These are phyloP conservation scores for Argyresthia goedartella DNA, from an alignment of 2,888 invertebrate genomes.

Conservation along the genomic window DNA sequence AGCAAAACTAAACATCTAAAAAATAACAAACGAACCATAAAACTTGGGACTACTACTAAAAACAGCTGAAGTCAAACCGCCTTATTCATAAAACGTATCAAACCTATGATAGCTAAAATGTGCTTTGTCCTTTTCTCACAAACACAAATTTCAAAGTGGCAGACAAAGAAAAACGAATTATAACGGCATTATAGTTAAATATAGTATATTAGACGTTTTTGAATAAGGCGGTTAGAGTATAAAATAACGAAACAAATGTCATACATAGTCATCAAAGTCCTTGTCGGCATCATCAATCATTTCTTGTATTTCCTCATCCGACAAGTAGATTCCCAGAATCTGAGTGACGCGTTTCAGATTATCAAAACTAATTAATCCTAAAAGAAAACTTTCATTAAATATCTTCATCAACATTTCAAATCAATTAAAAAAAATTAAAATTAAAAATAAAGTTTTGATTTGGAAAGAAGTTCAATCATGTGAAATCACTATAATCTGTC, in stretches of 20 bases:
- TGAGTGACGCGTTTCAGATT: conserved; percentile 46
- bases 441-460: no score
- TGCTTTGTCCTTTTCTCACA: no score
- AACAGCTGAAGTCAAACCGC: not conserved
- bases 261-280: conserved; percentile 49
- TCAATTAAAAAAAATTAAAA: no score
- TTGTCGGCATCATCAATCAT: conserved; percentile 63
- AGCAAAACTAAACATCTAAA: not conserved
- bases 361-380: conserved; percentile 50
- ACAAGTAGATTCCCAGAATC: conserved; percentile 37
- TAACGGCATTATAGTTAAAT: no score
- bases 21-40: not conserved
- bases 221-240: not conserved
- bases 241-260: conserved; percentile 14
- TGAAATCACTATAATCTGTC: no score
- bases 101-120: not conserved
- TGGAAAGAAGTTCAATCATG: no score
- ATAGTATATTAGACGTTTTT: not conserved
- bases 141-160: no score
- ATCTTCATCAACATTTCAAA: not conserved
- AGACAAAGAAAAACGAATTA: no score
- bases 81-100: not conserved
- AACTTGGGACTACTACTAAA: not conserved
- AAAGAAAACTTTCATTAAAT: conserved; percentile 8
- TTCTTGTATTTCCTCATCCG: conserved; percentile 62